phyloP scores from a whole-genome alignment of 92 coral and sea anemone species.

The Plumapathes pennacea region DNA sequence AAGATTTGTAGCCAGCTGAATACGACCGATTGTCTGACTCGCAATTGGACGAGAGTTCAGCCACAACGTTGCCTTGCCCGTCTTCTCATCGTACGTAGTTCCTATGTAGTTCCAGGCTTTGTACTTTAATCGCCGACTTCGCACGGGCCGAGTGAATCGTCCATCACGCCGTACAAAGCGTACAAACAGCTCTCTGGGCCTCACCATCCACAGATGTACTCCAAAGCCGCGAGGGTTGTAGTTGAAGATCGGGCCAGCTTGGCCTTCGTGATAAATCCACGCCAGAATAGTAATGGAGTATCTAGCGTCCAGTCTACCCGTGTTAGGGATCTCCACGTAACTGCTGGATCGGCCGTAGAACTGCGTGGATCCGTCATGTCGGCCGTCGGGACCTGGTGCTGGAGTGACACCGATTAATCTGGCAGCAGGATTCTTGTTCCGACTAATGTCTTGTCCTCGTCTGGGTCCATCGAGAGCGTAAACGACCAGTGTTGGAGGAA shows the following conservation, averaged over 20 bases:
- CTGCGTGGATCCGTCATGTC: slow-evolving; percentile 56
- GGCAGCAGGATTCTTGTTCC: slow-evolving; percentile 46
- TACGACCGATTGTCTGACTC: slow-evolving; percentile 17
- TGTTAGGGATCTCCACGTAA: slow-evolving; percentile 65
- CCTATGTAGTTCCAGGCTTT: slow-evolving; percentile 47
- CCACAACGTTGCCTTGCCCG: slow-evolving; percentile 33
- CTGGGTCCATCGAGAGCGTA: slow-evolving; percentile 57
- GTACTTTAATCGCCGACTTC: slow-evolving; percentile 28
- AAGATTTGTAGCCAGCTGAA: slow-evolving; percentile 30
- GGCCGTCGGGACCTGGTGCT: slow-evolving; percentile 68
- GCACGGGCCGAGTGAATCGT: slow-evolving; percentile 12
- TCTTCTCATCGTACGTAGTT: slow-evolving; percentile 27
- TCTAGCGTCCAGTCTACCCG: slow-evolving; percentile 52
- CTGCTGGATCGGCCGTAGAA: slow-evolving; percentile 58
- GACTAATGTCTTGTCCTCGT: slow-evolving; percentile 58
- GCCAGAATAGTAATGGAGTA: slow-evolving; percentile 67
- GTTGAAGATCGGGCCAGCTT: slow-evolving; percentile 58
- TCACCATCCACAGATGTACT: slow-evolving; percentile 64
- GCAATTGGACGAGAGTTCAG: slow-evolving; percentile 26
- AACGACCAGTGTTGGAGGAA: slow-evolving; percentile 42
- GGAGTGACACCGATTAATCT: slow-evolving; percentile 32
- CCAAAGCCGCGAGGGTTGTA: slow-evolving; percentile 54
- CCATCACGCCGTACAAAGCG: slow-evolving; percentile 52
- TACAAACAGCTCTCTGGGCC: slow-evolving; percentile 44
- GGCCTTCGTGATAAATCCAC: slow-evolving; percentile 65